Base-by-base conservation (phyloP, 2,113 vertebrate genomes). In the Prunella himalayana region DNA sequence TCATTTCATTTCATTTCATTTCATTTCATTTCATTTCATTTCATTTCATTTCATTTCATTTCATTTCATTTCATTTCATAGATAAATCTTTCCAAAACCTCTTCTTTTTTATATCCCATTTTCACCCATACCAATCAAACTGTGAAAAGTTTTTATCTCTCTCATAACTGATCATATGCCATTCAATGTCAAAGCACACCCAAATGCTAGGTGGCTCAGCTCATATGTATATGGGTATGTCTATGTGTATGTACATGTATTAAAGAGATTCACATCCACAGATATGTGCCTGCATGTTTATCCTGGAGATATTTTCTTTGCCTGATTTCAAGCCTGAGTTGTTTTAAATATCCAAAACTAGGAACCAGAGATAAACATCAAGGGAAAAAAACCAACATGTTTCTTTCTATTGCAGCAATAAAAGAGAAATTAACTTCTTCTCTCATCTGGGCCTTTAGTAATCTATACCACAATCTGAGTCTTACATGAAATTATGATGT, bases 181-280 rank as follows among this genome's bases (percentile, higher is more conserved):
- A 63, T 73, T 81, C 33, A 72, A 3, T 65, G 63, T 78, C 60
- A 82, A 90, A 70, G 35, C 28, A 27, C 24, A 10, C 9, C 4
- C 91, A 64, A 72, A 72, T 15, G 27, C 27, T 30, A 56, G 35
- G 59, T 33, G 64, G 35, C 37, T 76, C n/a, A 83, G 59, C 64
- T 81, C n/a, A 33, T 20, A 61, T 1, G 4, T 20, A 1, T 27
- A 18, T 5, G 6, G n/a, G 45, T 45, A 33, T 59, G 15, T 28
- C 27, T 33, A 1, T 22, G 39, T 47, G 2, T 3, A 60, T 3
- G 2, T 16, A 4, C 11, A 20, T 5, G 8, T 18, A 63, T 50
- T 44, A 75, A 78, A 90, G 31, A 31, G 33, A 68, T 25, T 47
- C 27, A 35, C 18, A 83, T 65, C 30, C 49, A 53, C 23, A 84